Evolutionary conservation across 2,888 invertebrate species (phyloP).

Genomic region (Thumatha senex): DNA sequence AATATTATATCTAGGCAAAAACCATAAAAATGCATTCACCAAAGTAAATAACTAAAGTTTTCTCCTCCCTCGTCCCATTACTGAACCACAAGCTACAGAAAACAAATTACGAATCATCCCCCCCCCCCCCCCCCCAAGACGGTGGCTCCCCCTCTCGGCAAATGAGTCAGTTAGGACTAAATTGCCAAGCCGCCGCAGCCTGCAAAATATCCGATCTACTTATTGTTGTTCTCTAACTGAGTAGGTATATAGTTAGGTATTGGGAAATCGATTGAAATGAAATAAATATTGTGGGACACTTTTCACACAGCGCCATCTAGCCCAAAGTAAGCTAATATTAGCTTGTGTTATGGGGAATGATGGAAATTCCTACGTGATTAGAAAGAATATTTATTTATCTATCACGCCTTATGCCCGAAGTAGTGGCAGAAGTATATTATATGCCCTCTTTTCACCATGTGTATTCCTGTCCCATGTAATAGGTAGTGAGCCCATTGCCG

Average conservation of each 20-base stretch:
- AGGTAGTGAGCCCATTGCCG: too few relatives aligned
- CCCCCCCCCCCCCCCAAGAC: constrained; percentile 65
- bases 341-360: too few relatives aligned
- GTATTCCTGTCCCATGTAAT: too few relatives aligned
- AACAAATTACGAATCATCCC: constrained; percentile 83
- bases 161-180: constrained; percentile 80
- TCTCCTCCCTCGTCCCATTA: constrained; percentile 12
- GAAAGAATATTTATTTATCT: too few relatives aligned
- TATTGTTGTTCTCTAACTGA: constrained; percentile 26
- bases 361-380: too few relatives aligned
- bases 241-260: not conserved
- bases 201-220: constrained; percentile 77
- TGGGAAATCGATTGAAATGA: not conserved
- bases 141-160: constrained; percentile 54
- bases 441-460: too few relatives aligned
- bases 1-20: too few relatives aligned
- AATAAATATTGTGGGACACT: too few relatives aligned
- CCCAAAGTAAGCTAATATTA: too few relatives aligned
- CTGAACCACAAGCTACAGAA: constrained; percentile 68
- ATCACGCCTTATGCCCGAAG: too few relatives aligned
- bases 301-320: too few relatives aligned
- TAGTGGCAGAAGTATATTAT: too few relatives aligned
- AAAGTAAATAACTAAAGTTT: not conserved
- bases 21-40: not conserved
- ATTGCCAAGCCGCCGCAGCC: constrained; percentile 71